A percentile compares a stretch with the other conserved stretches of the same genome.
These are phyloP conservation scores for Brachirus orientalis DNA, from an alignment of 2,113 vertebrate species.

Conservation along the genomic window DNA sequence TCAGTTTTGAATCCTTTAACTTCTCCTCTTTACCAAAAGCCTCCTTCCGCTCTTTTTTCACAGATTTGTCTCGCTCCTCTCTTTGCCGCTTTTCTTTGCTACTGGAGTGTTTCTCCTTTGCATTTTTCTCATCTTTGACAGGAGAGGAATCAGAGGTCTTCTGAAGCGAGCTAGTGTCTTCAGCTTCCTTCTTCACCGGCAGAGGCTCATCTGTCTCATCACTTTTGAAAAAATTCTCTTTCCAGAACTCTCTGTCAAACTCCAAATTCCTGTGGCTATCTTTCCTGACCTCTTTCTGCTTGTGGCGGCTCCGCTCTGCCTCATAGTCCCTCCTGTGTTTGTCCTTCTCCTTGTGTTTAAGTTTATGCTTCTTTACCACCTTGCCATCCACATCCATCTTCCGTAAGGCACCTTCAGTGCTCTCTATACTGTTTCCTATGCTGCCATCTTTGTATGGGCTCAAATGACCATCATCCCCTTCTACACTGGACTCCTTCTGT, in stretches of 20 bases:
- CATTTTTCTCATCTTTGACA: slow-evolving; percentile 87
- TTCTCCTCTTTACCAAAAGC: slow-evolving; percentile 86
- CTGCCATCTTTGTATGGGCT: slow-evolving; percentile 90
- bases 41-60: slow-evolving; percentile 89
- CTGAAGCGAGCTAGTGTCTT: slow-evolving; percentile 81
- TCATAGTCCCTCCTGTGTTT: slow-evolving; percentile 92
- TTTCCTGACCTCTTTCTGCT: slow-evolving; percentile 88
- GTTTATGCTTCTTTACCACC: slow-evolving; percentile 95
- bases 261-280: slow-evolving; percentile 92
- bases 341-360: slow-evolving; percentile 97
- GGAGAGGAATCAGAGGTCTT: slow-evolving; percentile 85
- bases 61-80: slow-evolving; percentile 87
- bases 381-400: slow-evolving; percentile 94
- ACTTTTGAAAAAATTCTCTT: slow-evolving; percentile 99
- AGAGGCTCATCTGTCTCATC: slow-evolving; percentile 90
- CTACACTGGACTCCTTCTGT: slow-evolving; percentile 88
- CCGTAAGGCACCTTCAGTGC: slow-evolving; percentile 85
- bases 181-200: slow-evolving; percentile 81
- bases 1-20: slow-evolving; percentile 86
- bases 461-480: slow-evolving; percentile 86
- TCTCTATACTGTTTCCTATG: slow-evolving; percentile 85
- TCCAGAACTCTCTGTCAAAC: slow-evolving; percentile 99
- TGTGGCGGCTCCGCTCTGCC: slow-evolving; percentile 90
- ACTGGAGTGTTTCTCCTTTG: slow-evolving; percentile 87
- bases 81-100: slow-evolving; percentile 88